Evolutionary conservation across 2,797 vertebrate genomes (phyloP).

Genomic region (Oryzias dopingdopingensis): DNA sequence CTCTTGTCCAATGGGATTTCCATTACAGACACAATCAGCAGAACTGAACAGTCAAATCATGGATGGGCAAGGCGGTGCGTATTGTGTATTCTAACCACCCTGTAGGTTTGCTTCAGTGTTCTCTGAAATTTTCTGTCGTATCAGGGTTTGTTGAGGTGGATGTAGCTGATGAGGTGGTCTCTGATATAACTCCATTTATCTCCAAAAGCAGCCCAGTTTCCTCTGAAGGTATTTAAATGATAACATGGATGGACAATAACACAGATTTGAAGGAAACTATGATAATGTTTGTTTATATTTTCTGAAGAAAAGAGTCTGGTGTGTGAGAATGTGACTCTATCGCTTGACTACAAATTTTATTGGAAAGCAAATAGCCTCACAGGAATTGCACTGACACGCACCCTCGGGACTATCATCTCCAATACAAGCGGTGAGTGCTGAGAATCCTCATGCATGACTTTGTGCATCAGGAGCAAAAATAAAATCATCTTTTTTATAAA

Average conservation of each 20-base stretch:
- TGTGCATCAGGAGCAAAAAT: slow-evolving; percentile 1
- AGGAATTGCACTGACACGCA: slow-evolving; percentile 73
- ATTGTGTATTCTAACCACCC: slow-evolving; percentile 2
- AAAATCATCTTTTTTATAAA: slow-evolving; percentile 7
- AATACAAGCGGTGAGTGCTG: slow-evolving; percentile 55
- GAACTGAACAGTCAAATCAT: slow-evolving; percentile 62
- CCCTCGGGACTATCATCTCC: slow-evolving; percentile 68
- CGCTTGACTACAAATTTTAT: slow-evolving; percentile 83
- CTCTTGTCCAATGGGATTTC: slow-evolving; percentile 65
- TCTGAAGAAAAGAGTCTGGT: slow-evolving; percentile 29
- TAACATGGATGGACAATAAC: background rate
- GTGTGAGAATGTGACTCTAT: slow-evolving; percentile 81
- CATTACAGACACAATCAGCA: slow-evolving; percentile 39
- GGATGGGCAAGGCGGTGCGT: slow-evolving; percentile 73
- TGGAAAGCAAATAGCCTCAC: slow-evolving; percentile 83
- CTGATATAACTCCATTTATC: slow-evolving; percentile 67
- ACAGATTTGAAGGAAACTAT: slow-evolving; percentile 1
- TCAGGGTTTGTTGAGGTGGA: slow-evolving; percentile 72
- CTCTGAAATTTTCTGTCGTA: slow-evolving; percentile 15
- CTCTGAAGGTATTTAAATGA: slow-evolving; percentile 44
- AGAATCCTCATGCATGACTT: background rate
- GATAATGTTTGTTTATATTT: slow-evolving; percentile 3
- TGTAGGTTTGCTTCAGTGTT: background rate
- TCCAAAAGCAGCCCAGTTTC: slow-evolving; percentile 28
- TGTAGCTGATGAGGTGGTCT: slow-evolving; percentile 67